Evolutionary conservation across 2,797 vertebrate species (phyloP).

Genomic region (Hapalemur alaotrensis): DNA sequence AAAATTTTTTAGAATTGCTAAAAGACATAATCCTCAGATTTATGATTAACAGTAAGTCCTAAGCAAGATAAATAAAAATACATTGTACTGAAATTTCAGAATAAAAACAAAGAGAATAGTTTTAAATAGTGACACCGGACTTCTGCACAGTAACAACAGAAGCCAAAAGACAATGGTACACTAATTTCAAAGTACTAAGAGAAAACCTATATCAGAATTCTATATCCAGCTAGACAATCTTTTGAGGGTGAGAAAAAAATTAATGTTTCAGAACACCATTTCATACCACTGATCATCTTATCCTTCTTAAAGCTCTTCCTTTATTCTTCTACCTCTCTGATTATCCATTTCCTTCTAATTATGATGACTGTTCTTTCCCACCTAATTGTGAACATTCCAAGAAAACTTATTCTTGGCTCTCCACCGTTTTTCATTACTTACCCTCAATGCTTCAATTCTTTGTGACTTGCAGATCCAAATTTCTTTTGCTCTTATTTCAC

Average conservation of each 20-base stretch:
- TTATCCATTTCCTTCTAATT: background rate
- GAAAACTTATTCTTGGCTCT: background rate
- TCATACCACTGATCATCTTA: background rate
- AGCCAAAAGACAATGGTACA: background rate
- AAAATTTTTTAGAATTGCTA: background rate
- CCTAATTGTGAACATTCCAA: background rate
- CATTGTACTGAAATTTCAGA: background rate
- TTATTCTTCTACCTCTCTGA: background rate
- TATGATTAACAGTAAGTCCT: background rate
- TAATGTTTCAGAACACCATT: background rate
- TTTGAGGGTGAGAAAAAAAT: background rate
- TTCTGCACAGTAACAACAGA: slow-evolving; percentile 2
- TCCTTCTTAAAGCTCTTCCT: background rate
- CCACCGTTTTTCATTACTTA: background rate
- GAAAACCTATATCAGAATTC: background rate
- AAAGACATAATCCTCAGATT: background rate
- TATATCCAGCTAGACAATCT: background rate
- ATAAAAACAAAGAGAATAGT: background rate
- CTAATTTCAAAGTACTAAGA: background rate
- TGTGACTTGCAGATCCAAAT: background rate
- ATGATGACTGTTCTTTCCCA: background rate
- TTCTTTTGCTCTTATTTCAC: background rate
- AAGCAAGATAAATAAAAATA: background rate
- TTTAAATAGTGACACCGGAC: background rate
- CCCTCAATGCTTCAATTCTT: background rate